These are phyloP conservation scores for Acanthosepion pharaonis DNA, from an alignment of 2,888 invertebrate genomes.

Conservation along the genomic window DNA sequence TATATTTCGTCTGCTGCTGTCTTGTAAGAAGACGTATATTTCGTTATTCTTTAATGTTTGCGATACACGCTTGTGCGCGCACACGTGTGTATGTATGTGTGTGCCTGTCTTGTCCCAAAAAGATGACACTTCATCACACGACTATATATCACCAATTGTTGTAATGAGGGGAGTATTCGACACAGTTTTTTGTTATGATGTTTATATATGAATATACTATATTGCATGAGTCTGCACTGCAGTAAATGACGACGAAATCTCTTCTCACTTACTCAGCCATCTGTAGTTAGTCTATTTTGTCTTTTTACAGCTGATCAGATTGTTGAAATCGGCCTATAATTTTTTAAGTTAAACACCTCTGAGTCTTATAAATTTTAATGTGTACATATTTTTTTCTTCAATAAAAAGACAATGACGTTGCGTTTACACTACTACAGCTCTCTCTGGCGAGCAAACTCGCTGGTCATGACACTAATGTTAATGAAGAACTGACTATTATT, in stretches of 20 bases:
- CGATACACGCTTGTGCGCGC: background rate
- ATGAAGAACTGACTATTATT: background rate
- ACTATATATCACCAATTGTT: slow-evolving; percentile 18
- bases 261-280: background rate
- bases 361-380: no score
- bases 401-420: background rate
- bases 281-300: background rate
- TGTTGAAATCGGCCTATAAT: no score
- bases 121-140: background rate
- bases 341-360: no score
- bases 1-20: background rate
- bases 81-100: slow-evolving; percentile 33
- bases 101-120: background rate
- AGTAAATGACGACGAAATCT: background rate
- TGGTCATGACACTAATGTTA: background rate
- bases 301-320: background rate
- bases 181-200: background rate
- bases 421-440: background rate
- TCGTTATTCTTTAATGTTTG: no score
- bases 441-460: background rate
- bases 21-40: background rate
- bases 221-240: background rate
- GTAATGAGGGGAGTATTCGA: background rate
- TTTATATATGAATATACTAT: background rate
- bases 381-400: background rate